Conservation (phyloP, 2,797 vertebrate species). For the Lithobates pipiens region DNA sequence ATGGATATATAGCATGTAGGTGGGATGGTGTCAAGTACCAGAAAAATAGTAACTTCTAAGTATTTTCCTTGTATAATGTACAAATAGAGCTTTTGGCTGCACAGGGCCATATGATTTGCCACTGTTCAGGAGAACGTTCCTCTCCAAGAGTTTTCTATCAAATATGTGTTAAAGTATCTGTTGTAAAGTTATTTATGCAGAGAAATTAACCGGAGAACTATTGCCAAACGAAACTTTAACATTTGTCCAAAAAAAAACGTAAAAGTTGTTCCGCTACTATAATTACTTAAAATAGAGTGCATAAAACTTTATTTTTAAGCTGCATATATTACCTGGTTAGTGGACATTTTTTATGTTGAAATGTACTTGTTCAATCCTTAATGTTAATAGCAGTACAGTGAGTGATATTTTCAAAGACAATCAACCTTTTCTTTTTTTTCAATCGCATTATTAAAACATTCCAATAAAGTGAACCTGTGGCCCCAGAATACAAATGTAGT, state of each 20-base stretch:
- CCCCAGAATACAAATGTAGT: not conserved
- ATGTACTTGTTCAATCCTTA: not conserved
- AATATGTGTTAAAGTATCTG: not conserved
- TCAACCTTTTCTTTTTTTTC: not conserved
- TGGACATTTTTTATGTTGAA: not conserved
- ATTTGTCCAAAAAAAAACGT: not conserved
- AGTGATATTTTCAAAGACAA: not conserved
- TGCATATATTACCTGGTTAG: not conserved
- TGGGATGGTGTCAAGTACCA: too few relatives aligned
- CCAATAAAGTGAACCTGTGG: not conserved
- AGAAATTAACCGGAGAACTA: not conserved
- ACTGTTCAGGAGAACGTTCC: too few relatives aligned
- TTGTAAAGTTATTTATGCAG: not conserved
- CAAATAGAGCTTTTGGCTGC: too few relatives aligned
- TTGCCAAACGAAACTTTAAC: slow-evolving; percentile 2
- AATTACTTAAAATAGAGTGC: slow-evolving; percentile 12
- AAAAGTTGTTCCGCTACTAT: not conserved
- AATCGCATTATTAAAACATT: not conserved
- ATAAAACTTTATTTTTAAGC: slow-evolving; percentile 1
- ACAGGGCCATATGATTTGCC: too few relatives aligned
- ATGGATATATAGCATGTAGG: too few relatives aligned
- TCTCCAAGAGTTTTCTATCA: too few relatives aligned
- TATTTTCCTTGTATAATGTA: too few relatives aligned
- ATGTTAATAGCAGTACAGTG: not conserved
- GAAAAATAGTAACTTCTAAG: too few relatives aligned